Conservation (phyloP, 2,113 vertebrate genomes). For the Macroglossus sobrinus region DNA sequence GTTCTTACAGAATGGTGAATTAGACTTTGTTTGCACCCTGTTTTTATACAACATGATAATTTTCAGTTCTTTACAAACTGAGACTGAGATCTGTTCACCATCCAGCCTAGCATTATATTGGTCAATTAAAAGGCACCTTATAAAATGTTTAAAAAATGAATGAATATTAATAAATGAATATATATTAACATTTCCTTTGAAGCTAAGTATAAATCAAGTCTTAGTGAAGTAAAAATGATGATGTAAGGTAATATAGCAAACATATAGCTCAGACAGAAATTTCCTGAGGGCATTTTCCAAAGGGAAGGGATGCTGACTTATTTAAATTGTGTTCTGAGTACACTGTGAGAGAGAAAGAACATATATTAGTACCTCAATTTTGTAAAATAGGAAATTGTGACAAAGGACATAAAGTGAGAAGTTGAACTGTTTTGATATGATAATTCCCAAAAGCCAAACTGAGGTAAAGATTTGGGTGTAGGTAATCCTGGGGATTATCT, state of each 20-base stretch:
- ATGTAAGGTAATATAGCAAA: not conserved
- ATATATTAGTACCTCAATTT: not conserved
- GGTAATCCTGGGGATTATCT: not conserved
- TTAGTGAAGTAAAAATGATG: not conserved
- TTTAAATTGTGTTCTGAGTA: not conserved
- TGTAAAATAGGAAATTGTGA: not conserved
- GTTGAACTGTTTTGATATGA: not conserved
- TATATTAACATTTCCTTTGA: not conserved
- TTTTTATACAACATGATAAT: not conserved
- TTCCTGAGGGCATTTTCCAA: not conserved
- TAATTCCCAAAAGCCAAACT: not conserved
- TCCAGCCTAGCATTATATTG: not conserved
- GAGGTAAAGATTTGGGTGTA: not conserved
- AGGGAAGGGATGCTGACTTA: not conserved
- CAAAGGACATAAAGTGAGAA: not conserved
- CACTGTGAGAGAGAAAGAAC: not conserved
- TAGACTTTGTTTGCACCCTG: not conserved
- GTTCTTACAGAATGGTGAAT: not conserved
- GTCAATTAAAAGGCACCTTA: not conserved
- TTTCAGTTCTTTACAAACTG: not conserved
- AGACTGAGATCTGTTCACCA: not conserved
- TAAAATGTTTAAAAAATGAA: not conserved
- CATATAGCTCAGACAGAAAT: not conserved
- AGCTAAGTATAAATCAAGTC: not conserved
- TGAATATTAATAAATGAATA: not conserved